These are phyloP conservation scores for Automeris io DNA, from an alignment of 2,888 invertebrate species.

Conservation along the genomic window DNA sequence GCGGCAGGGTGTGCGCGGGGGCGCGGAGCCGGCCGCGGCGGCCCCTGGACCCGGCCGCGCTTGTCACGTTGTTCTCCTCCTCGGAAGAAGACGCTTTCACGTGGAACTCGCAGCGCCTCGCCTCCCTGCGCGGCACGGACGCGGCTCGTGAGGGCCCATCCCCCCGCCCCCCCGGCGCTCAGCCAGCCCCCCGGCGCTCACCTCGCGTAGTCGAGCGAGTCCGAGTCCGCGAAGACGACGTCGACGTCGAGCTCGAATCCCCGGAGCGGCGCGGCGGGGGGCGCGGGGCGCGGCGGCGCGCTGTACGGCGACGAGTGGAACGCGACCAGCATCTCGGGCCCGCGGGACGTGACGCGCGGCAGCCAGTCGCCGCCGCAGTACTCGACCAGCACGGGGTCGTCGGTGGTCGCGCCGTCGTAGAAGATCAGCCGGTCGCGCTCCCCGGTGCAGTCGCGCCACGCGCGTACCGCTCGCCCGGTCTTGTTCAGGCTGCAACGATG, in stretches of 20 bases:
- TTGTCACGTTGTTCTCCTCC: slow-evolving; percentile 60
- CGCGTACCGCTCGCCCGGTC: slow-evolving; percentile 83
- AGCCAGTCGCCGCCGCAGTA: slow-evolving; percentile 93
- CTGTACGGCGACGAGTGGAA: slow-evolving; percentile 91
- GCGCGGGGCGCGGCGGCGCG: slow-evolving; percentile 81
- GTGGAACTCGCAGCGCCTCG: slow-evolving; percentile 83
- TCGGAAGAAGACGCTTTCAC: slow-evolving; percentile 84
- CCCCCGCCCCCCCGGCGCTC: not conserved
- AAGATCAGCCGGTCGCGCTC: slow-evolving; percentile 90
- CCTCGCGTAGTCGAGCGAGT: slow-evolving; percentile 88
- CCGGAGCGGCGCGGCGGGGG: slow-evolving; percentile 81
- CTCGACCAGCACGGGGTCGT: slow-evolving; percentile 89
- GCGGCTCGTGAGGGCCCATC: not conserved
- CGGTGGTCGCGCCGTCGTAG: slow-evolving; percentile 89
- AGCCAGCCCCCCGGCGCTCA: slow-evolving; percentile 16
- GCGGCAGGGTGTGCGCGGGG: slow-evolving; percentile 89
- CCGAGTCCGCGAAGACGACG: slow-evolving; percentile 91
- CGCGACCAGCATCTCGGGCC: slow-evolving; percentile 90
- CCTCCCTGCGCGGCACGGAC: slow-evolving; percentile 48
- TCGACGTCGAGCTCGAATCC: slow-evolving; percentile 91
- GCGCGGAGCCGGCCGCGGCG: slow-evolving; percentile 85
- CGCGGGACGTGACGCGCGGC: slow-evolving; percentile 82
- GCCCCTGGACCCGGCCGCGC: slow-evolving; percentile 78
- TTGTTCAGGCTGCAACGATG: slow-evolving; percentile 78
- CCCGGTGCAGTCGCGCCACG: slow-evolving; percentile 90